These are phyloP conservation scores for Hecatera dysodea DNA, from an alignment of 2,888 invertebrate species.

Conservation along the genomic window DNA sequence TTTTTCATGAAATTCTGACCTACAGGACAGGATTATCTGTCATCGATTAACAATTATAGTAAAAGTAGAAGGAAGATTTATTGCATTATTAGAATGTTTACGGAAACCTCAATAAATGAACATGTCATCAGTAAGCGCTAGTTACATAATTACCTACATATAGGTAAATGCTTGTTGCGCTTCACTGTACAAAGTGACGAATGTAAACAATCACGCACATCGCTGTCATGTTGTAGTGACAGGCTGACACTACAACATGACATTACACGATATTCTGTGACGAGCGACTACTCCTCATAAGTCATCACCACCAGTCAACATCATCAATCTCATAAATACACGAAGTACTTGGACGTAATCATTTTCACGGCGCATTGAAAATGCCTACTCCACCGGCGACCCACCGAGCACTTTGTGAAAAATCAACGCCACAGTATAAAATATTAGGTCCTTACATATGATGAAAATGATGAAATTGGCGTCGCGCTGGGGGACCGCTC, in stretches of 20 bases:
- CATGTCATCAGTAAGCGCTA: neutral
- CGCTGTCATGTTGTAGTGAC: neutral
- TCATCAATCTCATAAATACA: neutral
- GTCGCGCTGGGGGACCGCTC: too few relatives aligned
- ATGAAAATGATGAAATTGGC: too few relatives aligned
- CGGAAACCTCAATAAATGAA: neutral
- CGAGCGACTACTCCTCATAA: too few relatives aligned
- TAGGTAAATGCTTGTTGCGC: neutral
- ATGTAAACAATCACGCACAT: neutral
- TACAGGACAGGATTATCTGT: neutral
- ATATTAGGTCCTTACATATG: too few relatives aligned
- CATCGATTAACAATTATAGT: neutral
- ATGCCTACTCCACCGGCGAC: too few relatives aligned
- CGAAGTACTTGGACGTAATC: neutral
- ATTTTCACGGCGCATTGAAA: too few relatives aligned
- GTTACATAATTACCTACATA: neutral
- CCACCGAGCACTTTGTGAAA: too few relatives aligned
- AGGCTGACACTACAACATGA: neutral
- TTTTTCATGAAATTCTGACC: neutral
- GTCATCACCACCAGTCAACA: neutral
- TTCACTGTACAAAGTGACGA: neutral
- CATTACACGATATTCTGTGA: neutral
- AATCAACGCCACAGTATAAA: too few relatives aligned
- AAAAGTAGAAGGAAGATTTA: neutral
- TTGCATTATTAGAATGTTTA: neutral